These are phyloP conservation scores for Hormiphora californensis DNA, from an alignment of 37 sponge, comb jelly and placozoan genomes.

Conservation along the genomic window DNA sequence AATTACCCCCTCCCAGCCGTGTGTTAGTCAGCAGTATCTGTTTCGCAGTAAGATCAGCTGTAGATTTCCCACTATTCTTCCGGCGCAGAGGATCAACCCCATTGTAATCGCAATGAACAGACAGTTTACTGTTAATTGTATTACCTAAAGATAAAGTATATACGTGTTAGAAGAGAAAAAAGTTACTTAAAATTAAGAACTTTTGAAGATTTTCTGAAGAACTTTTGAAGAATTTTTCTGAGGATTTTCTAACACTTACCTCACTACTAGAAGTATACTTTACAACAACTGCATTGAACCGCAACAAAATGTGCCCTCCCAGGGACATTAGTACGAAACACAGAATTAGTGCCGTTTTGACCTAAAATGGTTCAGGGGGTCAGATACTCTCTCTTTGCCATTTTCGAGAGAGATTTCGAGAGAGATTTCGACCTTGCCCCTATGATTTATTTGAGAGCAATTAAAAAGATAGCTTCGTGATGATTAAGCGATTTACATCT, in stretches of 20 bases:
- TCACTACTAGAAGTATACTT: no score
- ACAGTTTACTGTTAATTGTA: conserved; percentile 18
- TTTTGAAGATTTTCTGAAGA: background rate
- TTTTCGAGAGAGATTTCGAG: no score
- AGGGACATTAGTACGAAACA: conserved; percentile 16
- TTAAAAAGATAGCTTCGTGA: no score
- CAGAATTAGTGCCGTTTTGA: background rate
- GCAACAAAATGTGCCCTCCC: background rate
- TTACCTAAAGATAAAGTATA: background rate
- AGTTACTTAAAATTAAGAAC: no score
- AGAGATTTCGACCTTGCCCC: no score
- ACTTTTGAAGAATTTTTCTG: no score
- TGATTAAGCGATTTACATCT: no score
- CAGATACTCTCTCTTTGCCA: no score
- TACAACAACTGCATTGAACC: background rate
- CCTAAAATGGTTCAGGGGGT: background rate
- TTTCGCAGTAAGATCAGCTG: conserved; percentile 5
- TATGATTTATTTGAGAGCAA: no score
- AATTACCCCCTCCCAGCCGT: no score
- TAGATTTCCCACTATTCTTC: background rate
- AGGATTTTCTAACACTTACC: no score
- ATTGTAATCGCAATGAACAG: background rate
- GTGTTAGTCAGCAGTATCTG: conserved; percentile 24
- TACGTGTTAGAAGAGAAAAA: no score
- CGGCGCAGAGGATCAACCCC: conserved; percentile 15